These are phyloP conservation scores for Sminthurinus aureus DNA, from an alignment of 2,888 invertebrate species.

Conservation along the genomic window DNA sequence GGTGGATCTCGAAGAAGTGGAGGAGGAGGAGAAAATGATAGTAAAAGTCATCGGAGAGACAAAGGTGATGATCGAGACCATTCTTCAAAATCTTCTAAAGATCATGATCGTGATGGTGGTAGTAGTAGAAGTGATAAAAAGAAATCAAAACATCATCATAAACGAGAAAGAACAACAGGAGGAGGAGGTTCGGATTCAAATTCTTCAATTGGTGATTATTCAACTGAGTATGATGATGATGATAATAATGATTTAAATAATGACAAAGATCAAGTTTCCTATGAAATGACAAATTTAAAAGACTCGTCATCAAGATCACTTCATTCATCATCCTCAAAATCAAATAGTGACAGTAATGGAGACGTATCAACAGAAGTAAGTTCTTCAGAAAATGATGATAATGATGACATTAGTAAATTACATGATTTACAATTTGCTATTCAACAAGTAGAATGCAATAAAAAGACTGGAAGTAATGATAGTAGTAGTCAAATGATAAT, in stretches of 20 bases:
- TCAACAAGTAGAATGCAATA: not conserved
- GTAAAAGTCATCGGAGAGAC: not conserved
- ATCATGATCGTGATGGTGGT: conserved; percentile 25
- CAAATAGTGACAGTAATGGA: not conserved
- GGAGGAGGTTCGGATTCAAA: not conserved
- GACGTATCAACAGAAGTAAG: conserved; percentile 7
- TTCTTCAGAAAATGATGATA: conserved; percentile 32
- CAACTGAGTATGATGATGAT: not conserved
- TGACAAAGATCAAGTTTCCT: no score
- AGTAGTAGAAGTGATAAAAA: conserved; percentile 33
- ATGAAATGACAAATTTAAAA: no score
- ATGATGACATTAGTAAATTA: not conserved
- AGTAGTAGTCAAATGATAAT: conserved; percentile 15
- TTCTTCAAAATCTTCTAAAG: no score
- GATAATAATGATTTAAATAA: no score
- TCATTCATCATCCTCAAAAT: not conserved
- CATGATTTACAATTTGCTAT: conserved; percentile 11
- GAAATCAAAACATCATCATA: conserved; percentile 35
- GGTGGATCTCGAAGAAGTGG: not conserved
- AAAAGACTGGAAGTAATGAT: conserved; percentile 22
- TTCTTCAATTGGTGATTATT: not conserved
- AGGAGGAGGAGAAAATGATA: conserved; percentile 8
- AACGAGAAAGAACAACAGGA: not conserved
- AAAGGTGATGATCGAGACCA: conserved; percentile 24
- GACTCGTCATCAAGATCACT: not conserved